Percentiles rank a stretch among this genome's conserved stretches.
Evolutionary conservation across 2,888 invertebrate genomes (phyloP).

Genomic region (Lobophora halterata): DNA sequence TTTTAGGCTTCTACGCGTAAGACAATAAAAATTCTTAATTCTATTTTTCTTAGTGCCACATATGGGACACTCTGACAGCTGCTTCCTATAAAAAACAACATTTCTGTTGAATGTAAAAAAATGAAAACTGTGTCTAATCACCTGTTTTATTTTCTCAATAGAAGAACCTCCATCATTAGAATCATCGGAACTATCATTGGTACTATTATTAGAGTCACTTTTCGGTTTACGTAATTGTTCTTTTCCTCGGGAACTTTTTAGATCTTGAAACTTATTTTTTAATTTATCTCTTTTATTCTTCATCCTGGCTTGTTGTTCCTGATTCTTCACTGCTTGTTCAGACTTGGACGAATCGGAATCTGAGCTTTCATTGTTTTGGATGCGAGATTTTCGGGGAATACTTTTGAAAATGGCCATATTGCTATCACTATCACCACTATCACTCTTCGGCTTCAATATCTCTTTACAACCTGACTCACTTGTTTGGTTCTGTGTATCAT

Average conservation of each 20-base stretch:
- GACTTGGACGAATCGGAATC: constrained; percentile 38
- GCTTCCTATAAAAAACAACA: too few species aligned
- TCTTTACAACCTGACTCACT: not conserved
- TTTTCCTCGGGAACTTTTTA: constrained; percentile 45
- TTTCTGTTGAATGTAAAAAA: too few species aligned
- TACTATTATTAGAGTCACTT: constrained; percentile 21
- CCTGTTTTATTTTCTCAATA: constrained; percentile 58
- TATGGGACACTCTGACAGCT: too few species aligned
- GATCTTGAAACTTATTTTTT: constrained; percentile 57
- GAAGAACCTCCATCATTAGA: constrained; percentile 42
- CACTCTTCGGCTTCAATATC: not conserved
- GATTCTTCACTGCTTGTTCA: constrained; percentile 34
- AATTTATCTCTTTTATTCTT: constrained; percentile 57
- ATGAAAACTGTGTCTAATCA: too few species aligned
- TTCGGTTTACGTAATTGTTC: constrained; percentile 18
- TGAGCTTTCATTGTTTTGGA: constrained; percentile 17
- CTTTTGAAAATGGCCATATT: constrained; percentile 21
- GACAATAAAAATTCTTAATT: too few species aligned
- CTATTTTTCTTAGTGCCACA: too few species aligned
- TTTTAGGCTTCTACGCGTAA: too few species aligned
- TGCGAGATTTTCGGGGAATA: constrained; percentile 31
- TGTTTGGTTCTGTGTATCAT: constrained; percentile 3
- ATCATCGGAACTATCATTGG: constrained; percentile 27
- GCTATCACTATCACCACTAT: constrained; percentile 31
- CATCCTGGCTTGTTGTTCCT: constrained; percentile 48